Conservation (phyloP, 2,113 vertebrate genomes). For the Microtus montanus region DNA sequence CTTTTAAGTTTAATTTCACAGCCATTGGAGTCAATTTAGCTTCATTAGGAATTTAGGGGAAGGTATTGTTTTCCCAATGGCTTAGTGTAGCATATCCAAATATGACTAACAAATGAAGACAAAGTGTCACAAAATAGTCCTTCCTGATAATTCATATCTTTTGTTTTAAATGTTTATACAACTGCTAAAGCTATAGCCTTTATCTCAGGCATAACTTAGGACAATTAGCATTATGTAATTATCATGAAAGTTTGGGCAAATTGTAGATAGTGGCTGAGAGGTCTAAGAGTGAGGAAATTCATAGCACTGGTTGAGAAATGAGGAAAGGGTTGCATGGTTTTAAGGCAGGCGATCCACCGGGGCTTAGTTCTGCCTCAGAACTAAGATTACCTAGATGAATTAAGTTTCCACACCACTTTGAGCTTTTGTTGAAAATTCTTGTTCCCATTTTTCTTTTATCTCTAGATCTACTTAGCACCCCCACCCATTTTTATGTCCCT, state of each 20-base stretch:
- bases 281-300: neutral
- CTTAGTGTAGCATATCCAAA: neutral
- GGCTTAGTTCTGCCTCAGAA: neutral
- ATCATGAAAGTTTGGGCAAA: neutral
- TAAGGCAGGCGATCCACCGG: too few relatives aligned
- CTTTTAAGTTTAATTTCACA: neutral
- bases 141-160: neutral
- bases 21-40: neutral
- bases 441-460: neutral
- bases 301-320: neutral
- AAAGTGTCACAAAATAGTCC: neutral
- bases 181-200: neutral
- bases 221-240: neutral
- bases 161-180: neutral
- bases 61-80: neutral
- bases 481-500: neutral
- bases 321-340: neutral
- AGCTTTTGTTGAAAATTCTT: neutral
- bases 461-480: neutral
- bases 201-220: neutral
- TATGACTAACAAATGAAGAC: neutral
- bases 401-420: neutral
- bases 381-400: neutral
- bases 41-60: neutral
- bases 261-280: neutral